Conservation (phyloP, 30 jellyfish, hydroid and myxozoan species). For the Catostylus mosaicus region DNA sequence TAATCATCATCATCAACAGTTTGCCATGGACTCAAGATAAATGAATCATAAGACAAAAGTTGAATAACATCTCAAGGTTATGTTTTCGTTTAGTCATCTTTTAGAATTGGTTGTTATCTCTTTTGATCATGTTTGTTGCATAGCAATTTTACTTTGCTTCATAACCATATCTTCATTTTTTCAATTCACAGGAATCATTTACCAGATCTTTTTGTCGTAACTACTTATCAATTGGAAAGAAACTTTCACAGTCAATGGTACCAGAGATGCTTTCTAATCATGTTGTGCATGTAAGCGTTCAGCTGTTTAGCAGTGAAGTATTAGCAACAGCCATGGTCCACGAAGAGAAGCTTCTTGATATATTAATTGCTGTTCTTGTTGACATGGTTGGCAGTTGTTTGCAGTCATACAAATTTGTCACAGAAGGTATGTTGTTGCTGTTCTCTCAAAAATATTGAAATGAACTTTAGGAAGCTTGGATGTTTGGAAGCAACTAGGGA, state of each 20-base stretch:
- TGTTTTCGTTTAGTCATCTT: no score
- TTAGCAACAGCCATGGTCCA: conserved; percentile 83
- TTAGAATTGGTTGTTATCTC: no score
- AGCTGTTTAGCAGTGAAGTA: conserved; percentile 86
- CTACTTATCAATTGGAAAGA: conserved; percentile 68
- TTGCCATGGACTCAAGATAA: no score
- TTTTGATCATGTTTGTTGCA: no score
- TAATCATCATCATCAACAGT: not conserved
- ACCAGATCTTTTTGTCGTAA: conserved; percentile 79
- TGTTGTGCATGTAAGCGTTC: conserved; percentile 92
- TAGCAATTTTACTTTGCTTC: no score
- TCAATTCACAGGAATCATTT: conserved; percentile 40
- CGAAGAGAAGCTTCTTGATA: conserved; percentile 71
- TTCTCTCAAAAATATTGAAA: not conserved
- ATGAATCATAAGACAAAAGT: no score
- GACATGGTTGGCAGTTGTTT: conserved; percentile 82
- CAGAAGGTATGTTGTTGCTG: conserved; percentile 34
- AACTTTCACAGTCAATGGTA: conserved; percentile 57
- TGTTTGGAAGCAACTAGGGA: no score
- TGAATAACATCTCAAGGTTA: no score
- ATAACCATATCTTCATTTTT: no score
- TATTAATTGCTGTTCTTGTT: conserved; percentile 54
- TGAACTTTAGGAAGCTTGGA: no score
- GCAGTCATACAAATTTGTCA: conserved; percentile 35
- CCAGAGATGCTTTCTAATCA: conserved; percentile 77